Percentiles rank a stretch among this genome's conserved stretches.
phyloP scores from a whole-genome alignment of 2,113 vertebrate species.

The Podiceps cristatus region DNA sequence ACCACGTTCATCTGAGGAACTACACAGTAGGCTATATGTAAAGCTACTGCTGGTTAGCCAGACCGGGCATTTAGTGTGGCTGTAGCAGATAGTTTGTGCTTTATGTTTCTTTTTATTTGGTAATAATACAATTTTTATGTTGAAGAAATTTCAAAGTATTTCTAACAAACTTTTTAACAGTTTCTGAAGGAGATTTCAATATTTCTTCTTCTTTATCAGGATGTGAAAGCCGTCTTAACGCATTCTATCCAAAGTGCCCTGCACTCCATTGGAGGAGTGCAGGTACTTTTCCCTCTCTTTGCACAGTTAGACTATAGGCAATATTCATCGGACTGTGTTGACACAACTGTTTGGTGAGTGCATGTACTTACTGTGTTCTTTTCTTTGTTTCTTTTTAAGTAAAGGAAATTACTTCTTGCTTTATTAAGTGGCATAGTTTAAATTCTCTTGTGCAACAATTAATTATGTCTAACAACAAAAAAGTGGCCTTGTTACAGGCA shows the following conservation, averaged over 20 bases:
- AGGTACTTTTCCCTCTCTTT: conserved; percentile 97
- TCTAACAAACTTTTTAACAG: neutral
- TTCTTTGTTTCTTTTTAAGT: neutral
- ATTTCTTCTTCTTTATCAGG: conserved; percentile 77
- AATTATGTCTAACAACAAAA: neutral
- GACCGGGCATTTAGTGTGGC: neutral
- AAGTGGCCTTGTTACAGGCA: neutral
- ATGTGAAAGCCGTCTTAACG: conserved; percentile 96
- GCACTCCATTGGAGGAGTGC: conserved; percentile 96
- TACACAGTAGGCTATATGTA: neutral
- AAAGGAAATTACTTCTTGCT: neutral
- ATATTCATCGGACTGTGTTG: conserved; percentile 86
- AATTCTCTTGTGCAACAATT: neutral
- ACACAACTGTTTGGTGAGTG: conserved; percentile 92
- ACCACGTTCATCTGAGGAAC: neutral
- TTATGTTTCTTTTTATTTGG: neutral
- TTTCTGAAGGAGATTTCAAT: neutral
- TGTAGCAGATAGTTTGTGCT: neutral
- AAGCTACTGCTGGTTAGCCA: neutral
- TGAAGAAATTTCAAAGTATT: neutral
- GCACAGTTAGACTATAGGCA: conserved; percentile 94
- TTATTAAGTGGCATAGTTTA: neutral
- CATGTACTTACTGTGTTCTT: neutral
- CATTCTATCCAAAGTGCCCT: conserved; percentile 97
- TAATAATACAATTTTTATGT: neutral